Evolutionary conservation across 2,113 vertebrate genomes (phyloP), one percentile per base, ranked within the genome.

Genomic region (Protobothrops mucrosquamatus): DNA sequence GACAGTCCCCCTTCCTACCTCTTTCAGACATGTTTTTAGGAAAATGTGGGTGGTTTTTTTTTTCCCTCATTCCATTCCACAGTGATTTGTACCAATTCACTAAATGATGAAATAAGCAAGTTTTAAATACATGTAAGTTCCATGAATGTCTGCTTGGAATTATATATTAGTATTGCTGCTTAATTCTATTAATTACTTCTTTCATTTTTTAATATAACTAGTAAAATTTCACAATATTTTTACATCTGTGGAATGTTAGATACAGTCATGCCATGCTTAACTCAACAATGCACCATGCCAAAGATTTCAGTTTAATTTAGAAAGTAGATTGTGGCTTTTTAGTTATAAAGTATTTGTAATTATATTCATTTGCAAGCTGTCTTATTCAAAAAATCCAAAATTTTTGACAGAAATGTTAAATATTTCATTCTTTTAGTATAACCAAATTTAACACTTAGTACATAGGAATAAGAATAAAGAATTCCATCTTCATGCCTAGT

Each of bases 181-280:
- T 24, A 0, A 22, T 18, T 64, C 52, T 52, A 0, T 4, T 91
- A 26, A 89, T 92, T 57, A 94, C 4, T 34, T 89, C 2, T 91
- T 89, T 26, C 91, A 92, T 2, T 91, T 89, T 22, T 89, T 46
- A 5, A 52, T 46, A 48, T 14, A 0, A 9, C 23, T 74, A 0
- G 0, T 20, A 11, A 1, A 90, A 46, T 74, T 92, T 46, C 26
- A 85, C 57, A 95, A 85, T 57, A 61, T 0, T 4, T 26, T n/a
- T n/a, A 39, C 0, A 92, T 52, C 89, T 93, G 46, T 94, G 39
- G 91, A 94, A 39, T 0, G 0, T 34, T 55, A 89, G 2, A 93
- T 29, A 90, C 4, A 69, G 64, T 48, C 55, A 85, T 92, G 57
- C 87, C 85, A 95, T 91, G 20, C 15, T 91, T 89, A 90, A 92